Percentiles rank a stretch among this genome's conserved stretches.
Conservation (phyloP, 2,888 invertebrate genomes). For the Buathra laborator region DNA sequence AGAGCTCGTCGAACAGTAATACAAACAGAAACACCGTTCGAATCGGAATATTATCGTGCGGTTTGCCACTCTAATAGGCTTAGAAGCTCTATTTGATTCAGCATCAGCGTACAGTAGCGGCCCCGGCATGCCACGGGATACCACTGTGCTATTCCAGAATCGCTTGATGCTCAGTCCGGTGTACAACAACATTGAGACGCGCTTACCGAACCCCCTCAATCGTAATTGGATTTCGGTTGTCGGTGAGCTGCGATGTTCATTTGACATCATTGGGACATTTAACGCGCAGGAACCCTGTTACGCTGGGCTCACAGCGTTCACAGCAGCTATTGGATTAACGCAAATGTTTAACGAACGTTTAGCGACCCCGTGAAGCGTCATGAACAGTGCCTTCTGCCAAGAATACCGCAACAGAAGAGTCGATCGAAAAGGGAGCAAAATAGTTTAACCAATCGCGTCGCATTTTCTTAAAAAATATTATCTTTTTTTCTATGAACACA, state of each 20-base stretch:
- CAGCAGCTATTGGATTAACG: constrained; percentile 78
- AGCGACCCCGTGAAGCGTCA: constrained; percentile 34
- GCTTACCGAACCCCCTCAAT: constrained; percentile 66
- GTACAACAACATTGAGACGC: constrained; percentile 72
- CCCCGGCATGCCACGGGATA: constrained; percentile 59
- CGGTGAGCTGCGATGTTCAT: constrained; percentile 81
- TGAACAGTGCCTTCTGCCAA: constrained; percentile 46
- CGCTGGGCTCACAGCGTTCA: constrained; percentile 55
- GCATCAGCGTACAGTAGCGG: constrained; percentile 48
- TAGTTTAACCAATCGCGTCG: not conserved
- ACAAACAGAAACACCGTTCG: constrained; percentile 74
- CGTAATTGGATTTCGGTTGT: constrained; percentile 82
- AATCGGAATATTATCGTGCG: constrained; percentile 81
- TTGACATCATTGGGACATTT: constrained; percentile 83
- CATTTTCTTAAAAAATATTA: constrained; percentile 41
- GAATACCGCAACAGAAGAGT: constrained; percentile 37
- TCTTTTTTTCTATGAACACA: constrained; percentile 37
- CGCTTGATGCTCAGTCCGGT: constrained; percentile 62
- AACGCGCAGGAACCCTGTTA: constrained; percentile 69
- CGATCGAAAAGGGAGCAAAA: not conserved
- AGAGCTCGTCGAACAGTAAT: constrained; percentile 59
- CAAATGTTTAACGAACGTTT: constrained; percentile 77
- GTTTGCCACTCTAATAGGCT: constrained; percentile 79
- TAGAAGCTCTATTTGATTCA: constrained; percentile 74
- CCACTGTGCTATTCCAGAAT: constrained; percentile 47